Evolutionary conservation across 2,113 vertebrate species (phyloP).

Genomic region (Erpornis zantholeuca): DNA sequence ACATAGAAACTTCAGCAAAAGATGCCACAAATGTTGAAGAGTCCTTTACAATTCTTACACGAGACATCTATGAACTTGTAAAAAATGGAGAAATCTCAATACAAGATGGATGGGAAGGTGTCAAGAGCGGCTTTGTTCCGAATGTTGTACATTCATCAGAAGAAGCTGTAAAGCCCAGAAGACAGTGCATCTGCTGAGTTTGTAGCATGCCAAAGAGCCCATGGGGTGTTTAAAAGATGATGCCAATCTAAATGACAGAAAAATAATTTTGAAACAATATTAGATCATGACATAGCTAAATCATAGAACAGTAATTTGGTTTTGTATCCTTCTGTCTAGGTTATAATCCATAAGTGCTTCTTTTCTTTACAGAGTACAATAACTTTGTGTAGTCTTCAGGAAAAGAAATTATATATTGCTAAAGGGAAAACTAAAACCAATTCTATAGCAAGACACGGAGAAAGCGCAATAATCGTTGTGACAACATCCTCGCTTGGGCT

Average conservation of each 20-base stretch:
- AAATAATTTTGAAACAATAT: conserved; percentile 17
- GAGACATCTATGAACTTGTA: conserved; percentile 82
- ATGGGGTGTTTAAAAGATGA: conserved; percentile 20
- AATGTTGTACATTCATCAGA: conserved; percentile 82
- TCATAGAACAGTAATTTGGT: background rate
- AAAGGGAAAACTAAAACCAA: background rate
- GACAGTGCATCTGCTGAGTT: conserved; percentile 74
- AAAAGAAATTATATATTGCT: background rate
- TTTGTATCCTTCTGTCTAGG: conserved; percentile 30
- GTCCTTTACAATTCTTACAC: conserved; percentile 79
- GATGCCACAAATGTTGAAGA: conserved; percentile 81
- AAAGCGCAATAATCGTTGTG: conserved; percentile 15
- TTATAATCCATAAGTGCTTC: conserved; percentile 38
- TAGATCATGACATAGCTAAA: conserved; percentile 10
- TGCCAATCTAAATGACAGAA: conserved; percentile 24
- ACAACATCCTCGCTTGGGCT: background rate
- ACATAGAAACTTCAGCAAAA: conserved; percentile 82
- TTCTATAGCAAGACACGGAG: background rate
- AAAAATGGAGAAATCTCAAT: conserved; percentile 81
- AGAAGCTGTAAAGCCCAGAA: conserved; percentile 78
- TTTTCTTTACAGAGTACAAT: background rate
- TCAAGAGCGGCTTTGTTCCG: conserved; percentile 81
- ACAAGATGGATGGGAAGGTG: conserved; percentile 84
- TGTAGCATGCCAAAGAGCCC: conserved; percentile 61
- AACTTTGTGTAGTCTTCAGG: background rate